Evolutionary conservation across 2,797 vertebrate genomes (phyloP), one percentile per base, ranked within the genome.

Genomic region (Jordanella pulchra): DNA sequence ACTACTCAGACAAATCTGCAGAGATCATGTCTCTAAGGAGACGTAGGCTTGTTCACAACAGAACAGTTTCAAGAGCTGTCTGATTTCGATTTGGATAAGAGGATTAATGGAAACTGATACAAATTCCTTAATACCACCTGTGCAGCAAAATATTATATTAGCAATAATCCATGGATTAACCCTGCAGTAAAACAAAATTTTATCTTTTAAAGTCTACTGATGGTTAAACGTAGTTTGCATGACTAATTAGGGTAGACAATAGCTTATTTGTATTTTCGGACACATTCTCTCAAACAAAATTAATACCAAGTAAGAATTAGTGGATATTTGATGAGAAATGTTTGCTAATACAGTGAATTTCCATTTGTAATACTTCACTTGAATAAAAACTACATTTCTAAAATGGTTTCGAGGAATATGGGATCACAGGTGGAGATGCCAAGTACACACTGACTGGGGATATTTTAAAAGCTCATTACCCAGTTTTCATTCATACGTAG

Each of bases 1-100:
- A 58, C 15, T 69, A 69, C 60, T 28, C 56, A 50, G 77, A 76
- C 63, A 76, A 63, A 86, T 79, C 63, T 72, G 18, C 23, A 5
- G 5, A 7, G 67, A n/a, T 35, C 30, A 60, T 39, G 79, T 77
- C 67, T 87, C 65, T 30, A 17, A 71, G 32, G 71, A 77, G 71
- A 48, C 27, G n/a, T 4, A 47, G 42, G 71, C 42, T 84, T 82
- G 80, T 73, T 84, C 70, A 73, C 63, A 69, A 51, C 47, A 54
- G 45, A 67, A 66, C 54, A 54, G 72, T 51, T 39, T 51, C 21
- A 4, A 66, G 47, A 48, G 73, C 72, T 72, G 54, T 77, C 27
- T 73, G 48, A 51, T 69, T 63, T 42, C 17, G 25, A 58, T 69
- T 78, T 53, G 25, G 74, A 77, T 76, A 54, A 80, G 66, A 15